phyloP scores from a whole-genome alignment of 1,140 invertebrate genomes.

The Diuraphis noxia region DNA sequence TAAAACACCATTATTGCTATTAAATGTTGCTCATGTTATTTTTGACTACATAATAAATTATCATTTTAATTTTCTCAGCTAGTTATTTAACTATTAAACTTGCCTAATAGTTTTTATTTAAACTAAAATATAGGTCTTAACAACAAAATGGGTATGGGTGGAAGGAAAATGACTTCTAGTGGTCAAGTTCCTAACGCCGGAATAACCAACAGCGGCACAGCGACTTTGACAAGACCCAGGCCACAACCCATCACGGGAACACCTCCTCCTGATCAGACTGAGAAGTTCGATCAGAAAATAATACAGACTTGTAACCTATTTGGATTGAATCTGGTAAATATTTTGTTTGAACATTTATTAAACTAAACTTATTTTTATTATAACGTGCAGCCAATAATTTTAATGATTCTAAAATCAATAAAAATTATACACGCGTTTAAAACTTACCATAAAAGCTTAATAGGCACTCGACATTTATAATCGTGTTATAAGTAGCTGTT shows the following conservation, averaged over 20 bases:
- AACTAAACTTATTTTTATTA: background rate
- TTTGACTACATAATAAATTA: background rate
- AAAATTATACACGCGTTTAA: too few species aligned
- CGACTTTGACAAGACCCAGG: slow-evolving; percentile 64
- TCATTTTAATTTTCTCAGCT: background rate
- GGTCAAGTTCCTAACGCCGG: background rate
- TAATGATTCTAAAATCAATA: background rate
- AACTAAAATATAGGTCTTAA: slow-evolving; percentile 14
- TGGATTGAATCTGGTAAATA: slow-evolving; percentile 80
- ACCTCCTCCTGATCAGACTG: slow-evolving; percentile 68
- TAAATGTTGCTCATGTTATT: background rate
- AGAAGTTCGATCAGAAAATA: slow-evolving; percentile 82
- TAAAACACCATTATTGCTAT: too few species aligned
- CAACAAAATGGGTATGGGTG: slow-evolving; percentile 28
- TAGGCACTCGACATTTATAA: background rate
- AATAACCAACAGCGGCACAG: slow-evolving; percentile 58
- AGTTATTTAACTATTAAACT: background rate
- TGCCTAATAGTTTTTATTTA: background rate
- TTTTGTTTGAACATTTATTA: background rate
- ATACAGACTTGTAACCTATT: slow-evolving; percentile 88
- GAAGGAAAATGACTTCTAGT: slow-evolving; percentile 12
- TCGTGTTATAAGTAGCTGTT: background rate
- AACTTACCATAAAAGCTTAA: background rate
- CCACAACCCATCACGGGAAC: slow-evolving; percentile 89
- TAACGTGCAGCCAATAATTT: background rate